These are phyloP conservation scores for Drosophila paranaensis DNA, from an alignment of 2,888 invertebrate species.

Conservation along the genomic window DNA sequence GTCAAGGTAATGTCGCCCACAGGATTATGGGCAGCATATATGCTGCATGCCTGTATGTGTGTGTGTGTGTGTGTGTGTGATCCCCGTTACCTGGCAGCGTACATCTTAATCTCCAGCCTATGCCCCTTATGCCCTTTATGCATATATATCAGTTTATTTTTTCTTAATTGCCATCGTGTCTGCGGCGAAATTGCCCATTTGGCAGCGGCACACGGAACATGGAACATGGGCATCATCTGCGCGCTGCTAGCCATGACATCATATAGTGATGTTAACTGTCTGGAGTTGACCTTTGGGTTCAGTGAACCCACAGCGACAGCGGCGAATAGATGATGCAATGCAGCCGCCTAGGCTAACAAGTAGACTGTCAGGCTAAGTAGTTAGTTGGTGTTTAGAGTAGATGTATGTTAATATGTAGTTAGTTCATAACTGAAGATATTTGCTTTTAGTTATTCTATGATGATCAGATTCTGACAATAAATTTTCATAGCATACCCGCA, in stretches of 20 bases:
- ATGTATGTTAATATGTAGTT: no score
- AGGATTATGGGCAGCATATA: conserved; percentile 54
- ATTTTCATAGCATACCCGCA: conserved; percentile 25
- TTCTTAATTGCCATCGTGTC: conserved; percentile 27
- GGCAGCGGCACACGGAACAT: conserved; percentile 31
- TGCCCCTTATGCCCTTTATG: neutral
- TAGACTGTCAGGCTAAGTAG: neutral
- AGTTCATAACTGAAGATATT: no score
- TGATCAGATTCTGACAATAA: no score
- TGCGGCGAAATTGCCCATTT: conserved; percentile 25
- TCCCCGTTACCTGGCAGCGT: conserved; percentile 20
- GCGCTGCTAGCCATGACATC: conserved; percentile 64
- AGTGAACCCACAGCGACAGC: conserved; percentile 42
- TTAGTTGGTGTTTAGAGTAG: neutral
- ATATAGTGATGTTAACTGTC: conserved; percentile 38
- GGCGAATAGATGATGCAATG: conserved; percentile 57
- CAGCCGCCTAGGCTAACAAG: neutral
- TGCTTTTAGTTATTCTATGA: no score
- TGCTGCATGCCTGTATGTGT: neutral
- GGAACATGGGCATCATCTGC: conserved; percentile 19
- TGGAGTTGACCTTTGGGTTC: conserved; percentile 72
- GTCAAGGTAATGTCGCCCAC: conserved; percentile 77
- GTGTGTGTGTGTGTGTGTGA: conserved; percentile 5
- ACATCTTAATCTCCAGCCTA: conserved; percentile 35
- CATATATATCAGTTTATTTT: conserved; percentile 8